Conservation (phyloP, 2,888 invertebrate genomes). For the Scaptomyza cyrtandrae region DNA sequence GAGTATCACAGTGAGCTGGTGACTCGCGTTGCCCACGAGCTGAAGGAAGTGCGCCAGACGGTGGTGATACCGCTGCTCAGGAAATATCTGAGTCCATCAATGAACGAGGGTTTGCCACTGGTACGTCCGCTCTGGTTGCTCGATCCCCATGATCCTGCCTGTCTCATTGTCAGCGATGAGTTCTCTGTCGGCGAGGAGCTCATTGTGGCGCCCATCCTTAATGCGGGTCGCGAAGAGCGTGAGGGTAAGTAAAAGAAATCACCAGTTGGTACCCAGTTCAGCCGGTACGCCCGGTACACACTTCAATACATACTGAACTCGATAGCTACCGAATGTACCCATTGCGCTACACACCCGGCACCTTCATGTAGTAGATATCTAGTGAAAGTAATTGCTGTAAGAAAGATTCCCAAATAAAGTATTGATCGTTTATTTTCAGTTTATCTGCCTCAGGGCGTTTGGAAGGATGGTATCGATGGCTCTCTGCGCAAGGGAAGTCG, state of each 20-base stretch:
- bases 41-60: conserved; percentile 90
- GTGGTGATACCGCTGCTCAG: conserved; percentile 91
- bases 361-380: no score
- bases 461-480: conserved; percentile 96
- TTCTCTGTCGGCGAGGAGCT: conserved; percentile 95
- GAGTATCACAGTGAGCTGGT: conserved; percentile 93
- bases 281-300: no score
- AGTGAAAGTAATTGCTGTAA: no score
- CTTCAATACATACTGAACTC: no score
- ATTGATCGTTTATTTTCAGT: conserved; percentile 85
- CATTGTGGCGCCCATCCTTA: conserved; percentile 94
- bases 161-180: conserved; percentile 91
- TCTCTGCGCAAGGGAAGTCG: conserved; percentile 94
- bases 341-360: no score
- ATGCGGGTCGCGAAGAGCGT: conserved; percentile 88
- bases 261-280: no score
- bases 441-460: conserved; percentile 95
- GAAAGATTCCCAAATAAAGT: no score
- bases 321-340: no score
- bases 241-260: conserved; percentile 86
- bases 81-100: conserved; percentile 90
- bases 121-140: conserved; percentile 96
- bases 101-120: conserved; percentile 93
- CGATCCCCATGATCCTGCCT: conserved; percentile 91
- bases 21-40: conserved; percentile 90